Percentiles rank a stretch among this genome's conserved stretches.
Evolutionary conservation across 2,797 vertebrate species (phyloP).

Genomic region (Melopsittacus undulatus): DNA sequence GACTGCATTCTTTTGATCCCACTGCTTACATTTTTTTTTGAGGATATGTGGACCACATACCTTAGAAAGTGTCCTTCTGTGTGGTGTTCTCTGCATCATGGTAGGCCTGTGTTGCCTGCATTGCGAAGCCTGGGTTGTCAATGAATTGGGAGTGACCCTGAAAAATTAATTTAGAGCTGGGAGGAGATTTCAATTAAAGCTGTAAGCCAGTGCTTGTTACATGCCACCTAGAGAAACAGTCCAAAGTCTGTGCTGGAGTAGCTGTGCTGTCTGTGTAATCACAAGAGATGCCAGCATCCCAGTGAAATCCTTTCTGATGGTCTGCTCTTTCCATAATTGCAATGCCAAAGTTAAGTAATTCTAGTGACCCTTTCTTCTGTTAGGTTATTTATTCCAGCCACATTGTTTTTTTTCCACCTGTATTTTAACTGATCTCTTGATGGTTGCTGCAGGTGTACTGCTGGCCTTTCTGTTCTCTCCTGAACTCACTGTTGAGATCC

Average conservation of each 20-base stretch:
- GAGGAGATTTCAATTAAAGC: neutral
- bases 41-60: neutral
- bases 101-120: neutral
- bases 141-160: neutral
- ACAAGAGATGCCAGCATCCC: neutral
- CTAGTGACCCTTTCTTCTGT: neutral
- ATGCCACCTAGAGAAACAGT: neutral
- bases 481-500: neutral
- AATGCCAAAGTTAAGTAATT: neutral
- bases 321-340: neutral
- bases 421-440: neutral
- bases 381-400: neutral
- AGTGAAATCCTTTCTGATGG: neutral
- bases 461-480: neutral
- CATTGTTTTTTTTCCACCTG: rapidly evolving
- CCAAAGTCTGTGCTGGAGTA: neutral
- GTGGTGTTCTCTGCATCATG: neutral
- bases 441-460: neutral
- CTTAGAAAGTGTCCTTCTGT: neutral
- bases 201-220: neutral
- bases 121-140: neutral
- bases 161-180: neutral
- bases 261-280: neutral
- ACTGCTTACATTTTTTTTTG: neutral
- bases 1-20: neutral